phyloP scores from a whole-genome alignment of 2,113 vertebrate genomes.

The Irena cyanogastra region DNA sequence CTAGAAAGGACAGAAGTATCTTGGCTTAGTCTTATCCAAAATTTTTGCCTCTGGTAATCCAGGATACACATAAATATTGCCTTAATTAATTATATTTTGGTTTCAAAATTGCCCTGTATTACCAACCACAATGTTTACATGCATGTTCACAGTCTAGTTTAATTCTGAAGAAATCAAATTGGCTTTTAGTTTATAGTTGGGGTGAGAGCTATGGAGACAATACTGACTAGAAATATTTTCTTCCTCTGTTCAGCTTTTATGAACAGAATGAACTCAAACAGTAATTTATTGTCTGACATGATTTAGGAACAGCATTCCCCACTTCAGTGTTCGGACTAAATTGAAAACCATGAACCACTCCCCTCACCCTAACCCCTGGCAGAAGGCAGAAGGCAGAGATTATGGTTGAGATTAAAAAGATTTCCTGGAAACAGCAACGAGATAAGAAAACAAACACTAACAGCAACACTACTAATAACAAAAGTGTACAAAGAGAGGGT shows the following conservation, averaged over 20 bases:
- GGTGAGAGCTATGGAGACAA: neutral
- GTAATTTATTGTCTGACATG: neutral
- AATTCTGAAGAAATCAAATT: neutral
- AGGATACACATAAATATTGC: neutral
- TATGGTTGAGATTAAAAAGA: rapidly evolving
- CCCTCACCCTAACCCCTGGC: neutral
- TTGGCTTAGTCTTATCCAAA: neutral
- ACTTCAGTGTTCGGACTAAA: neutral
- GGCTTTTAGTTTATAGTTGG: neutral
- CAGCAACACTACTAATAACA: neutral
- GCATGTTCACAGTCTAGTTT: neutral
- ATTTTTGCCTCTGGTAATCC: neutral
- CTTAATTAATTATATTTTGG: neutral
- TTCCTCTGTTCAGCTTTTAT: neutral
- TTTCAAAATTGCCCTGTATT: neutral
- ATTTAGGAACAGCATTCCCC: neutral
- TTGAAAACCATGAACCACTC: neutral
- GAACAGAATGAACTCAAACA: neutral
- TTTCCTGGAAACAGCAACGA: neutral
- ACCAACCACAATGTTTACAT: neutral
- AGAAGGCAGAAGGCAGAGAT: neutral
- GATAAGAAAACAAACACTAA: neutral
- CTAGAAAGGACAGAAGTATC: neutral
- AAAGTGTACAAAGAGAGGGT: neutral
- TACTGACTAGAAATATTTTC: neutral